Base-by-base conservation (phyloP, 2,113 vertebrate genomes). In the Eclectus roratus region DNA sequence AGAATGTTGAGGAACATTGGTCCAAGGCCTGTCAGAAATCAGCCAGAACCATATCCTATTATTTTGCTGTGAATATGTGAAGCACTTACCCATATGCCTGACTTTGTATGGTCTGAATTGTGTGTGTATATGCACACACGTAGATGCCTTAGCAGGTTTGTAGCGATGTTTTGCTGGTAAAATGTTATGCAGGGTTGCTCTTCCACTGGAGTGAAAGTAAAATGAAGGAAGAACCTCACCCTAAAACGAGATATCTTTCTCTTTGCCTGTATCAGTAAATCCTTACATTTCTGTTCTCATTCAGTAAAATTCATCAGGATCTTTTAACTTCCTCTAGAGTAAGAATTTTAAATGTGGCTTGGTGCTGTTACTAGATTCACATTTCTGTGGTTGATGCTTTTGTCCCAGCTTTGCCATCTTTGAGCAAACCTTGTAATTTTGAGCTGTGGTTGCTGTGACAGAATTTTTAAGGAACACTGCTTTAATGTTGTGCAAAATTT, bases 101-200 rank as follows among this genome's bases (percentile, higher is more conserved):
- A 37, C n/a, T 74, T 33, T 0, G 2, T 61, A 9, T 11, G 13
- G 29, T 82, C 19, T 25, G 33, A 9, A 8, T 0, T 61, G 41
- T 68, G 5, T 61, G 4, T 3, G 1, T 35, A 17, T 19, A 9
- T 4, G 2, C 7, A 1, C 7, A 25, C 6, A n/a, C 4, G 2
- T 5, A 25, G 17, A 20, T 33, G 35, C n/a, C 24, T 55, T 28
- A 39, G 27, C 17, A 39, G 33, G 7, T 50, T 44, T 68, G 33
- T 37, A 85, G 11, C 20, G 60, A 33, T 28, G 9, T 72, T 60
- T 63, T 68, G 29, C 39, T 70, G 13, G 16, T 65, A 24, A 83
- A 58, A 71, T 31, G 49, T 29, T 13, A 2, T 4, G 3, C 35
- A 19, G 53, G 37, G 33, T 71, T 76, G 6, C 35, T 61, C 28